These are phyloP conservation scores for Luffia ferchaultella DNA, from an alignment of 2,888 invertebrate species.

Conservation along the genomic window DNA sequence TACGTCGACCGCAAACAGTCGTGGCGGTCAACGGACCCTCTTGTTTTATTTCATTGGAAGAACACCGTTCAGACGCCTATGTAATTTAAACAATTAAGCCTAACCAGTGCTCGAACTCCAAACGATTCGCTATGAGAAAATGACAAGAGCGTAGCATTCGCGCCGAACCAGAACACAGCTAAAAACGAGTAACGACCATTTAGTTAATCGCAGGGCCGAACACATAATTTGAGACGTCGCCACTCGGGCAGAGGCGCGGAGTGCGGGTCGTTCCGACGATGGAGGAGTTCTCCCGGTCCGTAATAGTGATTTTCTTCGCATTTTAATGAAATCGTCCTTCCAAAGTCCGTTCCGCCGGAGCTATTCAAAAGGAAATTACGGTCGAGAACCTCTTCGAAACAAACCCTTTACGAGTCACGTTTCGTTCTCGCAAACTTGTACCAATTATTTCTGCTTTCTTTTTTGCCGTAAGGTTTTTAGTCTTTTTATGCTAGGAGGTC, in stretches of 20 bases:
- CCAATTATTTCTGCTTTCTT: constrained; percentile 51
- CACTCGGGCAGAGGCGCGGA: neutral
- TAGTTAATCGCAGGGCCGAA: neutral
- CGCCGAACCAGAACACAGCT: neutral
- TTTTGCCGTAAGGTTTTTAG: constrained; percentile 28
- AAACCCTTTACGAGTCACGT: constrained; percentile 58
- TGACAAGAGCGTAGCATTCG: neutral
- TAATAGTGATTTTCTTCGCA: constrained; percentile 49
- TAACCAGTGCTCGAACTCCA: no score
- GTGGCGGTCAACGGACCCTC: neutral
- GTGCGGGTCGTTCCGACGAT: neutral
- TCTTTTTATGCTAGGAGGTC: constrained; percentile 32
- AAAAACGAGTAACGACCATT: neutral
- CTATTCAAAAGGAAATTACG: constrained; percentile 58
- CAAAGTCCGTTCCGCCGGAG: constrained; percentile 40
- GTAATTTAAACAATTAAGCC: no score
- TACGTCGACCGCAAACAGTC: neutral
- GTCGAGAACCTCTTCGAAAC: constrained; percentile 48
- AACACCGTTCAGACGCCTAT: neutral
- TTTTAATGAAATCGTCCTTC: constrained; percentile 57
- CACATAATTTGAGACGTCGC: neutral
- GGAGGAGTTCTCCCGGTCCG: constrained; percentile 6
- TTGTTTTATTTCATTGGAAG: neutral
- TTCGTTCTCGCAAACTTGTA: constrained; percentile 50
- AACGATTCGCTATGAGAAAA: no score